These are phyloP conservation scores for Coremacera marginata DNA, from an alignment of 2,888 invertebrate species.

Conservation along the genomic window DNA sequence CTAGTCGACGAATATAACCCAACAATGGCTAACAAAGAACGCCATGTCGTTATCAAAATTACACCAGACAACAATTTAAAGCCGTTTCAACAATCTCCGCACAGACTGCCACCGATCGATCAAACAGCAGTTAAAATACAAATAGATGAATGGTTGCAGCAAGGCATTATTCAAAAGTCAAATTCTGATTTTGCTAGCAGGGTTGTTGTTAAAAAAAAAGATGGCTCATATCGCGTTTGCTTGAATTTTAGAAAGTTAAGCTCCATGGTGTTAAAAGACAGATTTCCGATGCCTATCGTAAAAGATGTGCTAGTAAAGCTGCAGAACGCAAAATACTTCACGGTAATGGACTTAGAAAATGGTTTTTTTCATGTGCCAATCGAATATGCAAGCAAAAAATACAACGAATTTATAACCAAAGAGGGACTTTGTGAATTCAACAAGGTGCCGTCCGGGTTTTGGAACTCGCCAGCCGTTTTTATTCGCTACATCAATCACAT, in stretches of 20 bases:
- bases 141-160: no score
- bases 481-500: not conserved
- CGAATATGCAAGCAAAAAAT: conserved; percentile 34
- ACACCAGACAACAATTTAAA: not conserved
- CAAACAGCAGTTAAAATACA: conserved; percentile 8
- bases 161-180: not conserved
- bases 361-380: conserved; percentile 11
- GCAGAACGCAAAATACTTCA: not conserved
- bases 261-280: not conserved
- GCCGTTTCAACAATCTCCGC: not conserved
- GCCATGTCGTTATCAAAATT: conserved; percentile 20
- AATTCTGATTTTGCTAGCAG: not conserved
- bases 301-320: not conserved
- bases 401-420: conserved; percentile 32
- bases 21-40: not conserved
- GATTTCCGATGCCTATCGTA: not conserved
- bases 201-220: not conserved
- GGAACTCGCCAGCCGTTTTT: not conserved
- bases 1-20: conserved; percentile 34
- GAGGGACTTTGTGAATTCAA: conserved; percentile 39
- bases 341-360: not conserved
- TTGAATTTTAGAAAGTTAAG: not conserved
- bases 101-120: not conserved
- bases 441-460: conserved; percentile 8
- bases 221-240: not conserved